Evolutionary conservation across 2,113 vertebrate species (phyloP).

Genomic region (Anas platyrhynchos): DNA sequence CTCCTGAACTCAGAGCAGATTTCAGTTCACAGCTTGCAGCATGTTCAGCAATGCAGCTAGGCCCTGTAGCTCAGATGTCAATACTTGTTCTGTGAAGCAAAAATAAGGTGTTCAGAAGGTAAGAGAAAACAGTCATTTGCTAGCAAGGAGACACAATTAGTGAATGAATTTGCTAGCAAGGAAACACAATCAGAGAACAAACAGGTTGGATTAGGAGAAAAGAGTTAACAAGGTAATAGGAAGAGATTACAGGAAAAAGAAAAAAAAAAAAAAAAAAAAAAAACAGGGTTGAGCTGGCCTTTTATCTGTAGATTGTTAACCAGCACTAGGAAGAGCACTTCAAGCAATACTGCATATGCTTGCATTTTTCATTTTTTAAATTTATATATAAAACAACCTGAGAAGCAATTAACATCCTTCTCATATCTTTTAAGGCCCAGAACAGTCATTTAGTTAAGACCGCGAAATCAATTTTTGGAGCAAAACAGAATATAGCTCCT

Average conservation of each 20-base stretch:
- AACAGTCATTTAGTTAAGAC: neutral
- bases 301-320: neutral
- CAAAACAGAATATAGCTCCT: neutral
- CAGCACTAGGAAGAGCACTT: neutral
- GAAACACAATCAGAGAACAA: neutral
- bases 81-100: neutral
- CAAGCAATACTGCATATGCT: neutral
- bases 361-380: neutral
- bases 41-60: neutral
- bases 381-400: neutral
- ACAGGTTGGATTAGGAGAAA: neutral
- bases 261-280: neutral
- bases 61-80: neutral
- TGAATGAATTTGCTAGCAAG: neutral
- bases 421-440: neutral
- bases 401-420: neutral
- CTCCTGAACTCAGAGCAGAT: neutral
- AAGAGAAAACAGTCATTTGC: neutral
- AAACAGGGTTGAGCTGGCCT: neutral
- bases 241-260: neutral
- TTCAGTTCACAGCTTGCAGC: neutral
- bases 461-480: neutral
- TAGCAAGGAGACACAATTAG: neutral
- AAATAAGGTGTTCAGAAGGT: neutral
- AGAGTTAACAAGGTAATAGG: neutral